phyloP scores from a whole-genome alignment of 1,140 invertebrate species.

The Zaprionus capensis region DNA sequence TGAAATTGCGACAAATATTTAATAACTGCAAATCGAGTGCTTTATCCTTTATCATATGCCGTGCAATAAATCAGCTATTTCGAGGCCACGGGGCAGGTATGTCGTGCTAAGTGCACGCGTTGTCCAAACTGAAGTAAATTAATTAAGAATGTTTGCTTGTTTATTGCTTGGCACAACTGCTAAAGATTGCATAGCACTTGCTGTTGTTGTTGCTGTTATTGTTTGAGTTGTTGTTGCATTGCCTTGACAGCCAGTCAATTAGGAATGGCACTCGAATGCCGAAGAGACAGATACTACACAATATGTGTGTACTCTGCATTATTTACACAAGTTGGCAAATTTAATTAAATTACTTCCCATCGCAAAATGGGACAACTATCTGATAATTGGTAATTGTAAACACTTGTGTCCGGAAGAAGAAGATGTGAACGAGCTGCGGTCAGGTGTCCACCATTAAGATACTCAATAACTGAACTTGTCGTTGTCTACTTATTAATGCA shows the following conservation, averaged over 20 bases:
- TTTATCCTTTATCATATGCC: neutral
- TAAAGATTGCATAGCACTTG: neutral
- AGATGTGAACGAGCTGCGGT: conserved; percentile 44
- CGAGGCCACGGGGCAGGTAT: neutral
- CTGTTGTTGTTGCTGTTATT: conserved; percentile 2
- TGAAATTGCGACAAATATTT: neutral
- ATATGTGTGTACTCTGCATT: conserved; percentile 33
- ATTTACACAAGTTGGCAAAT: conserved; percentile 65
- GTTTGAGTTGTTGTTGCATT: conserved; percentile 42
- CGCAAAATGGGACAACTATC: conserved; percentile 45
- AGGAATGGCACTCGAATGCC: conserved; percentile 40
- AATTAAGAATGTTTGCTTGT: conserved; percentile 25
- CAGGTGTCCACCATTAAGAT: conserved; percentile 44
- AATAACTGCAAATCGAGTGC: neutral
- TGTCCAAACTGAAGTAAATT: conserved; percentile 19
- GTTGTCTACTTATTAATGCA: conserved; percentile 24
- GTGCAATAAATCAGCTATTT: neutral
- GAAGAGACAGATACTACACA: conserved; percentile 12
- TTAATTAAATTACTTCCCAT: conserved; percentile 54
- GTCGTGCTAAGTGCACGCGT: neutral
- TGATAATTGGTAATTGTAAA: conserved; percentile 73
- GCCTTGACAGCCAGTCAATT: conserved; percentile 53
- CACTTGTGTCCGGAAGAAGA: conserved; percentile 35
- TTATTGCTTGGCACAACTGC: conserved; percentile 1
- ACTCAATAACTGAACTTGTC: conserved; percentile 48